phyloP scores from a whole-genome alignment of 2,797 vertebrate species.

The Enteromius trimaculatus region DNA sequence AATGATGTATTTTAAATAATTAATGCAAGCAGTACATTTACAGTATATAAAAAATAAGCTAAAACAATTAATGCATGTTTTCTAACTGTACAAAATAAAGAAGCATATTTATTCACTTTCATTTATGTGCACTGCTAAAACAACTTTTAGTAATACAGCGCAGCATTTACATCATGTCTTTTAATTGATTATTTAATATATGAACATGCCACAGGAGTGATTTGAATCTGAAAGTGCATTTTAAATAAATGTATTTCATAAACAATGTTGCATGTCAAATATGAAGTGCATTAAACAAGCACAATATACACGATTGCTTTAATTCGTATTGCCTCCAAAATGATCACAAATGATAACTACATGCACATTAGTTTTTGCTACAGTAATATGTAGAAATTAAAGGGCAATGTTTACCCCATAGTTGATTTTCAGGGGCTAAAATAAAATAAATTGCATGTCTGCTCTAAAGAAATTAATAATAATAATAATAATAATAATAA shows the following conservation, averaged over 20 bases:
- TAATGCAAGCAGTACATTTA: background rate
- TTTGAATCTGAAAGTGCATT: background rate
- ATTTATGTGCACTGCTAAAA: background rate
- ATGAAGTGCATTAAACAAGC: background rate
- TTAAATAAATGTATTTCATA: slow-evolving; percentile 1
- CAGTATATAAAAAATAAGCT: background rate
- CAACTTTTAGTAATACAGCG: background rate
- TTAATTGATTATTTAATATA: background rate
- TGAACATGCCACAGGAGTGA: background rate
- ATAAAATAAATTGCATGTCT: background rate
- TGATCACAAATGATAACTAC: background rate
- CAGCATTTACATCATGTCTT: background rate
- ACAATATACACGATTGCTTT: background rate
- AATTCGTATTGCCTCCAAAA: background rate
- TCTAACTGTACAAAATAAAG: background rate
- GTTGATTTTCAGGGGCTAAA: background rate
- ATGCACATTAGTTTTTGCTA: background rate
- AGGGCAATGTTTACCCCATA: background rate
- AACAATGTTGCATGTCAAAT: background rate
- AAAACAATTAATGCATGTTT: background rate
- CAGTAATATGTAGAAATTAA: background rate
- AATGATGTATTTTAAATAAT: background rate
- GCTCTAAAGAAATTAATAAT: background rate
- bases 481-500: too few species aligned
- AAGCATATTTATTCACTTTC: background rate